phyloP scores from a whole-genome alignment of 2,113 vertebrate species.

The Xyliphius kryptos region DNA sequence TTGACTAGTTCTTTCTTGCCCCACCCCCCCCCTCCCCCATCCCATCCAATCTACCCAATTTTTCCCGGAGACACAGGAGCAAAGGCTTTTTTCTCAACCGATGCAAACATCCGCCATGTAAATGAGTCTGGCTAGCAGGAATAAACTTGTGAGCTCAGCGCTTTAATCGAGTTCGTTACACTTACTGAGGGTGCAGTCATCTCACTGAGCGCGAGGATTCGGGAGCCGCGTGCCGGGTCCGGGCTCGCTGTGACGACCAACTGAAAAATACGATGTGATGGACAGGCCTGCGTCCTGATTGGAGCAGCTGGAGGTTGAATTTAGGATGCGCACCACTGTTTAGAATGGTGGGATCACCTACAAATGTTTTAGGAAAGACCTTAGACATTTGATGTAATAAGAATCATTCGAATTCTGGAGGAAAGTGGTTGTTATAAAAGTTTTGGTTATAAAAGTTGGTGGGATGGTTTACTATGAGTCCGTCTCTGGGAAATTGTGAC shows the following conservation, averaged over 20 bases:
- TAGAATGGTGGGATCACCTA: too few species aligned
- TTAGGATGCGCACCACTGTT: too few species aligned
- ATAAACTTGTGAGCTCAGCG: conserved; percentile 46
- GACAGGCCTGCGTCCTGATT: too few species aligned
- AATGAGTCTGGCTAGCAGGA: conserved; percentile 45
- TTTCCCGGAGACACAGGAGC: conserved; percentile 34
- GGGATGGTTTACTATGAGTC: too few species aligned
- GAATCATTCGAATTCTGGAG: too few species aligned
- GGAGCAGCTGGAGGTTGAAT: too few species aligned
- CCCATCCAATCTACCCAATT: conserved; percentile 17
- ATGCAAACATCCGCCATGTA: conserved; percentile 46
- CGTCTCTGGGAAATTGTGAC: too few species aligned
- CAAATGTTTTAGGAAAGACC: too few species aligned
- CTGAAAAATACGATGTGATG: too few species aligned
- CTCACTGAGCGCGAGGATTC: conserved; percentile 21
- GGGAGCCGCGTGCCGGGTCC: conserved; percentile 17
- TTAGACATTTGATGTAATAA: too few species aligned
- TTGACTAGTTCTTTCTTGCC: conserved; percentile 34
- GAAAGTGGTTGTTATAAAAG: too few species aligned
- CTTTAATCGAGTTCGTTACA: conserved; percentile 45
- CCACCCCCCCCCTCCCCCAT: conserved; percentile 6
- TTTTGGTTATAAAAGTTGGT: too few species aligned
- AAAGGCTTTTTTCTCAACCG: conserved; percentile 30
- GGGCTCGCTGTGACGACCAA: conserved; percentile 21
- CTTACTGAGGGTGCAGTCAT: conserved; percentile 32